These are phyloP conservation scores for Girardinus metallicus DNA, from an alignment of 2,797 vertebrate genomes.

Conservation along the genomic window DNA sequence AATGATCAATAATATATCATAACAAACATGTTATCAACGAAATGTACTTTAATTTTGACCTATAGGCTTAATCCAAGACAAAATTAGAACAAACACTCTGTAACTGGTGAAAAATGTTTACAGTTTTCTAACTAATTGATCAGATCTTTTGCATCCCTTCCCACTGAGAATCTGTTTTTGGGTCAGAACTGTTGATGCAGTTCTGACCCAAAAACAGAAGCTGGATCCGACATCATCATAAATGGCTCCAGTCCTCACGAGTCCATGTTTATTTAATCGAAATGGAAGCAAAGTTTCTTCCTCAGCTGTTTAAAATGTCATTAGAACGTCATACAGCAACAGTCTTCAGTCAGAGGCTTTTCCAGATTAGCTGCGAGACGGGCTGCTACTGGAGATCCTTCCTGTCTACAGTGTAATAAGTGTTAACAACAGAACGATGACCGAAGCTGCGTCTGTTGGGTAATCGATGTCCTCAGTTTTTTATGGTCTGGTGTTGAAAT, in stretches of 20 bases:
- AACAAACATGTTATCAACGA: background rate
- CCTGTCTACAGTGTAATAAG: too few species aligned
- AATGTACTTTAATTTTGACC: background rate
- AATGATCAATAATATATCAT: too few species aligned
- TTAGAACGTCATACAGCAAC: too few species aligned
- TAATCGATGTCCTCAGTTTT: constrained; percentile 2
- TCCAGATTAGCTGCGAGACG: too few species aligned
- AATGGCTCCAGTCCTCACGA: background rate
- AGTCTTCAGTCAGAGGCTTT: too few species aligned
- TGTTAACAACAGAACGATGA: background rate
- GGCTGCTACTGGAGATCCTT: too few species aligned
- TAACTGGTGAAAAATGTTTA: background rate
- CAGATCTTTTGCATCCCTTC: background rate
- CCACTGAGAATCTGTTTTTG: background rate
- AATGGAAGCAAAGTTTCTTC: background rate
- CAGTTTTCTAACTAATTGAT: background rate
- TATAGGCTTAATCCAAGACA: background rate
- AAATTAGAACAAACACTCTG: too few species aligned
- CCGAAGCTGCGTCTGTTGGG: constrained; percentile 9
- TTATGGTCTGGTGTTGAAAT: constrained; percentile 3
- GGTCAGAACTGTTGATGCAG: too few species aligned
- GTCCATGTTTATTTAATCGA: background rate
- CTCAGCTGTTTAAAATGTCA: too few species aligned
- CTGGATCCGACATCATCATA: background rate
- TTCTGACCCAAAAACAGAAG: background rate